Conservation (phyloP, 2,888 invertebrate genomes). For the Frankliniella intonsa region DNA sequence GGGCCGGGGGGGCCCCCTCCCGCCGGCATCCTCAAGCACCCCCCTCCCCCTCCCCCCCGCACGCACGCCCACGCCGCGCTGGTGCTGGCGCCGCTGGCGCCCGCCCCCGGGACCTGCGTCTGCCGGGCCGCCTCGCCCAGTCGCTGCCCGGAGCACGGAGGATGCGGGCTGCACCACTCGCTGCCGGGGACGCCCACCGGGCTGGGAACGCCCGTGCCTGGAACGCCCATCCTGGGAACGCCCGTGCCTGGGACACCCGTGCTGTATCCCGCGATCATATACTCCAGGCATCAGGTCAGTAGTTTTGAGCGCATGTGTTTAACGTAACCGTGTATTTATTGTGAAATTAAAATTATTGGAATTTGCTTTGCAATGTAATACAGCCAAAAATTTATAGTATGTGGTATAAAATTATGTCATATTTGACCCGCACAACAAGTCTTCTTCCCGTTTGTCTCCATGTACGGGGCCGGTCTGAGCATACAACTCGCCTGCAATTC, state of each 20-base stretch:
- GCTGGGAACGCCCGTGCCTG: not conserved
- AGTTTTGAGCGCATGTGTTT: too few relatives aligned
- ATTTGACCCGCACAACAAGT: too few relatives aligned
- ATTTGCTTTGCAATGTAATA: too few relatives aligned
- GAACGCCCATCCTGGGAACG: not conserved
- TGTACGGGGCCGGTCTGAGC: too few relatives aligned
- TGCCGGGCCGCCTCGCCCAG: constrained; percentile 10
- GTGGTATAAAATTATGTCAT: too few relatives aligned
- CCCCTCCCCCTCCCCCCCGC: not conserved
- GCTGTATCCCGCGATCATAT: not conserved
- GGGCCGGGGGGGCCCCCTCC: constrained; percentile 8
- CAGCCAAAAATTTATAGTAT: too few relatives aligned
- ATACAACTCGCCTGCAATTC: too few relatives aligned
- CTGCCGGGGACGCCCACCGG: not conserved
- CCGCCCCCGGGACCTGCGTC: not conserved
- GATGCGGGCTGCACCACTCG: constrained; percentile 18
- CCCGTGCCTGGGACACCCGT: not conserved
- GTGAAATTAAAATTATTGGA: too few relatives aligned
- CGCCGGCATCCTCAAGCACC: constrained; percentile 18
- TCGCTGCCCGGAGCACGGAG: constrained; percentile 25
- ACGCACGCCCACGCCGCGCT: constrained; percentile 15
- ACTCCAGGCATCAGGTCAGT: constrained; percentile 9
- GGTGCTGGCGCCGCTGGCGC: not conserved
- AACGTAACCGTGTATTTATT: too few relatives aligned
- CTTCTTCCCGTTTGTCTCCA: too few relatives aligned